phyloP scores from a whole-genome alignment of 2,113 vertebrate species.

The Semicossyphus pulcher region DNA sequence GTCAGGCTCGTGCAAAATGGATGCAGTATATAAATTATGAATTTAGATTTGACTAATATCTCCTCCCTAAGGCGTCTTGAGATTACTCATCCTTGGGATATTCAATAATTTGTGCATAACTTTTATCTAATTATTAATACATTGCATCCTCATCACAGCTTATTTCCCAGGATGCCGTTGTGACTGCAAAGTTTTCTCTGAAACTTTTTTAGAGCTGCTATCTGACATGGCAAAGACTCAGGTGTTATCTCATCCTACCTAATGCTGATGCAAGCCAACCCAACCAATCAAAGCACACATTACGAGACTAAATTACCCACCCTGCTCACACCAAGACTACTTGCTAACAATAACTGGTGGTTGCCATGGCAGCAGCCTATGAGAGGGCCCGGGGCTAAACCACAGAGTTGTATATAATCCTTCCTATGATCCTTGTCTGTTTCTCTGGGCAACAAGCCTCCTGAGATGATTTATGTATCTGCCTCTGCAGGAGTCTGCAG shows the following conservation, averaged over 20 bases:
- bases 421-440: constrained; percentile 61
- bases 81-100: neutral
- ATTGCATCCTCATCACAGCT: constrained; percentile 12
- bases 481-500: constrained; percentile 51
- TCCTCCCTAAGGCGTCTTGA: neutral
- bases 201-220: constrained; percentile 21
- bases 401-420: constrained; percentile 65
- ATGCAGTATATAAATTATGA: neutral
- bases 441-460: constrained; percentile 67
- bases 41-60: neutral
- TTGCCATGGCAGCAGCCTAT: constrained; percentile 60
- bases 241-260: neutral
- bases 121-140: constrained; percentile 31
- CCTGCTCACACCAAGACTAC: constrained; percentile 13
- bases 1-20: neutral
- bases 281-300: constrained; percentile 25
- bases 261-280: constrained; percentile 15
- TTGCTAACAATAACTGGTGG: constrained; percentile 40
- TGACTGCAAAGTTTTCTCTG: constrained; percentile 14
- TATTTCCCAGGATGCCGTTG: constrained; percentile 1
- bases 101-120: constrained; percentile 5
- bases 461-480: constrained; percentile 72
- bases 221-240: constrained; percentile 34
- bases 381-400: constrained; percentile 46
- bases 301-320: constrained; percentile 10